These are phyloP conservation scores for Cyprinodon brontotheroides DNA, from an alignment of 2,113 vertebrate genomes.

Conservation along the genomic window DNA sequence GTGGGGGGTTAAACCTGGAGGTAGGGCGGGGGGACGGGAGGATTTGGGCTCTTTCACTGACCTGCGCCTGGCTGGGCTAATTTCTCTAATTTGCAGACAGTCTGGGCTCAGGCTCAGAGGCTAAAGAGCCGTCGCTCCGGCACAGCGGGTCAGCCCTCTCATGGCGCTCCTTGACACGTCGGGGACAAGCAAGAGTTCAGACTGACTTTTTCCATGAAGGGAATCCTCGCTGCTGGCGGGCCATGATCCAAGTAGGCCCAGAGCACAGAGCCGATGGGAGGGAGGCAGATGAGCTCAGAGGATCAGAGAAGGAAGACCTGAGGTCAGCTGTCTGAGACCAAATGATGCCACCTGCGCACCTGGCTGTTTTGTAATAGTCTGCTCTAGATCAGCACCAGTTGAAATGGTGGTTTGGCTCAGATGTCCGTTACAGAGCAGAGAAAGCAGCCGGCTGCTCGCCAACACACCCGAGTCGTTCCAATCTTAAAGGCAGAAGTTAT, in stretches of 20 bases:
- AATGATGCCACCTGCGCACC: conserved; percentile 25
- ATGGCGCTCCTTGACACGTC: conserved; percentile 43
- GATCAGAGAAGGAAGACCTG: conserved; percentile 51
- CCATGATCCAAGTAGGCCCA: too few species aligned
- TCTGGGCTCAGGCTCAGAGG: conserved; percentile 75
- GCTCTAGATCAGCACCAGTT: conserved; percentile 16
- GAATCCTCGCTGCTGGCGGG: conserved; percentile 21
- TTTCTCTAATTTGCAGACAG: conserved; percentile 82
- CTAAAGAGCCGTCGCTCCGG: conserved; percentile 46
- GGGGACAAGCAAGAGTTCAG: conserved; percentile 33
- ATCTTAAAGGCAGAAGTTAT: too few species aligned
- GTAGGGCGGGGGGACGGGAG: conserved; percentile 18
- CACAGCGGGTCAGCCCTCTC: conserved; percentile 29
- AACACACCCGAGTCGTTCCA: not conserved
- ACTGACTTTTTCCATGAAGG: conserved; percentile 32
- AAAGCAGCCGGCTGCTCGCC: conserved; percentile 37
- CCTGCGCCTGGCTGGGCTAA: conserved; percentile 68
- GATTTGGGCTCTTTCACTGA: conserved; percentile 69
- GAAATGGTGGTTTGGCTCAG: conserved; percentile 1
- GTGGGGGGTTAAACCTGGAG: conserved; percentile 38
- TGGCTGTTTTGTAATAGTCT: conserved; percentile 23
- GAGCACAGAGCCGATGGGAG: not conserved
- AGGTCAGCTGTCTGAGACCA: conserved; percentile 58
- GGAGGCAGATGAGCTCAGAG: conserved; percentile 22
- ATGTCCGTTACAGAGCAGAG: conserved; percentile 11